A percentile compares a stretch with the other conserved stretches of the same genome.
These are phyloP conservation scores for Octodon degus DNA, from an alignment of 2,113 vertebrate genomes.

Conservation along the genomic window DNA sequence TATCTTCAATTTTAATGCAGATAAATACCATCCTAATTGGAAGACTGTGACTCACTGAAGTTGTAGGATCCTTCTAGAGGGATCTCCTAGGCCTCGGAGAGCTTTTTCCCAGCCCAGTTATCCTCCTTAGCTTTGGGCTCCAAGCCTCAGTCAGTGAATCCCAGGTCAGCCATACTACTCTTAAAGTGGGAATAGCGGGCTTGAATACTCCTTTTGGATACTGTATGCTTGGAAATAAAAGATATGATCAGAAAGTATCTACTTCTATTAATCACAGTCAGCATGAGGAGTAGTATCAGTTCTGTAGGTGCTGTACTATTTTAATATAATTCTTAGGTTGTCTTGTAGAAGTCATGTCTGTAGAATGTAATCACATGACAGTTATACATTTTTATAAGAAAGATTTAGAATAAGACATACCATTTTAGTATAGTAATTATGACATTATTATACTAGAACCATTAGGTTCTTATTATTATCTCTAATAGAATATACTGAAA, in stretches of 20 bases:
- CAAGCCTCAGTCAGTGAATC: too few relatives aligned
- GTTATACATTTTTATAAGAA: not conserved
- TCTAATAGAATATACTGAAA: too few relatives aligned
- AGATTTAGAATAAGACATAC: too few relatives aligned
- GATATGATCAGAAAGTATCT: not conserved
- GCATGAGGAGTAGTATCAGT: not conserved
- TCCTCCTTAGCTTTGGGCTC: not conserved
- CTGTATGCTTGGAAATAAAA: not conserved
- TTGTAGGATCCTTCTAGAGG: not conserved
- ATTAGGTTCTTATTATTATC: too few relatives aligned
- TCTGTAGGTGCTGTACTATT: not conserved
- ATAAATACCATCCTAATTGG: not conserved
- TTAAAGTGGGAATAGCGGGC: not conserved
- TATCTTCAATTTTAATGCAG: not conserved
- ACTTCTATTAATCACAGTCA: not conserved
- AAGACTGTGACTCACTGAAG: not conserved
- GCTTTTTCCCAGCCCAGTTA: not conserved
- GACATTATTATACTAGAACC: too few relatives aligned
- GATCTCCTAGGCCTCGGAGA: not conserved
- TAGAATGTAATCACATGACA: not conserved
- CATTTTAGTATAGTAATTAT: too few relatives aligned
- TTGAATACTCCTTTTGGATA: not conserved
- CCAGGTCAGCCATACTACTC: not conserved
- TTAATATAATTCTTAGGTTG: not conserved
- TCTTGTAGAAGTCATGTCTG: not conserved